These are phyloP conservation scores for Drosophila pachea DNA, from an alignment of 1,140 invertebrate genomes.

Conservation along the genomic window DNA sequence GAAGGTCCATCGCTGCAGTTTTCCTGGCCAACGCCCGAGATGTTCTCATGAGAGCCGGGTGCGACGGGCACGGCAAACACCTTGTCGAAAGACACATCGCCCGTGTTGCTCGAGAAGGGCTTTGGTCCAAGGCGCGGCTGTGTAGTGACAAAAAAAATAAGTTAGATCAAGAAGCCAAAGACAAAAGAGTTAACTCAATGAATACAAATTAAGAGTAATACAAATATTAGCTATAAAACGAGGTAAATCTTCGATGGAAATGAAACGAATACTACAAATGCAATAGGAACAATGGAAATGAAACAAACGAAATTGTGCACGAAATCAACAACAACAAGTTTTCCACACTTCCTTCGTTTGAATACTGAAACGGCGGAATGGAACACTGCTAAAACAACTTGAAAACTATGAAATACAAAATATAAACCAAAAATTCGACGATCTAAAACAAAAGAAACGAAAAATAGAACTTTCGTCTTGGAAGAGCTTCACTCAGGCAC, in stretches of 20 bases:
- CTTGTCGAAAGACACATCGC: constrained; percentile 88
- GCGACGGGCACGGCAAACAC: constrained; percentile 88
- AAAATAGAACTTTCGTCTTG: not conserved
- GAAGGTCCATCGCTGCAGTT: constrained; percentile 31
- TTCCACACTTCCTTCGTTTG: not conserved
- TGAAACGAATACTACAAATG: not conserved
- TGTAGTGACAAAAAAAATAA: no score
- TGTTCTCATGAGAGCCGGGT: constrained; percentile 81
- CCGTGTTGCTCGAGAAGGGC: constrained; percentile 87
- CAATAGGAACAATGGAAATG: no score
- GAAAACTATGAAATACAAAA: not conserved
- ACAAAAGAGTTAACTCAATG: not conserved
- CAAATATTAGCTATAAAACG: not conserved
- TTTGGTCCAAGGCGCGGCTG: constrained; percentile 90
- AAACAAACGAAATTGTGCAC: not conserved
- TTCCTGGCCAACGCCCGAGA: constrained; percentile 63
- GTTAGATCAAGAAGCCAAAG: no score
- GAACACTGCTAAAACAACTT: not conserved
- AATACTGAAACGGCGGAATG: not conserved
- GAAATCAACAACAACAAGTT: not conserved
- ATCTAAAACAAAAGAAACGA: not conserved
- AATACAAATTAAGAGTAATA: constrained; percentile 6
- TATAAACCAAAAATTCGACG: not conserved
- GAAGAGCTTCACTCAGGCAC: constrained; percentile 44
- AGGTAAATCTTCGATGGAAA: no score